Percentiles rank a stretch among this genome's conserved stretches.
phyloP scores from a whole-genome alignment of 2,888 invertebrate genomes.

The Flexamia atlantica region DNA sequence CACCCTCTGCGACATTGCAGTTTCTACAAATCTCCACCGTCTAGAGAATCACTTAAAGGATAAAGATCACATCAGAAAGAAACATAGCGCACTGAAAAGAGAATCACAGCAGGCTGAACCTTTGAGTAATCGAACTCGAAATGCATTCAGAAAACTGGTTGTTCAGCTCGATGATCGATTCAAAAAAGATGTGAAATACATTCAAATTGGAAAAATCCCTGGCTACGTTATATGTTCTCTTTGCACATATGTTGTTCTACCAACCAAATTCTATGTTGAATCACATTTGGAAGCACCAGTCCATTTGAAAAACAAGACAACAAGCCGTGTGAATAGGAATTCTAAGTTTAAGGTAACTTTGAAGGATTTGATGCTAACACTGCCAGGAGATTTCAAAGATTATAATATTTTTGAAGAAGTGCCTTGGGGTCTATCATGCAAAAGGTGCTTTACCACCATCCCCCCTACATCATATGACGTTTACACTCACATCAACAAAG shows the following conservation, averaged over 20 bases:
- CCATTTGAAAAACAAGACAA: conserved; percentile 6
- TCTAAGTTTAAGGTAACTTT: conserved; percentile 1
- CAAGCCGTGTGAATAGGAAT: neutral
- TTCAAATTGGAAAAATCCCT: conserved; percentile 33
- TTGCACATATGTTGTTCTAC: conserved; percentile 15
- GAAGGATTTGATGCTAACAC: neutral
- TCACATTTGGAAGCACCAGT: neutral
- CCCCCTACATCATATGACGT: conserved; percentile 23
- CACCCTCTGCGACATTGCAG: conserved; percentile 7
- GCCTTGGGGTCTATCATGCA: neutral
- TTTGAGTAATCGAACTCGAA: neutral
- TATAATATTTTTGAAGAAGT: conserved; percentile 18
- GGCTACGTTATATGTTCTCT: conserved; percentile 12
- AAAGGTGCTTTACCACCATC: neutral
- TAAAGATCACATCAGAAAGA: neutral
- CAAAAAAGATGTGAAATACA: conserved; percentile 34
- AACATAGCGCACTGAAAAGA: neutral
- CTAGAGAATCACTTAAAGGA: neutral
- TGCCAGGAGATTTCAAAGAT: neutral
- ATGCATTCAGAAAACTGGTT: conserved; percentile 1
- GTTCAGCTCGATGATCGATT: neutral
- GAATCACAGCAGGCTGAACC: neutral
- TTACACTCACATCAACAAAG: neutral
- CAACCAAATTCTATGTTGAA: conserved; percentile 14
- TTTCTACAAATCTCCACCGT: conserved; percentile 26